phyloP scores from a whole-genome alignment of 2,113 vertebrate genomes.

The Channa maculata region DNA sequence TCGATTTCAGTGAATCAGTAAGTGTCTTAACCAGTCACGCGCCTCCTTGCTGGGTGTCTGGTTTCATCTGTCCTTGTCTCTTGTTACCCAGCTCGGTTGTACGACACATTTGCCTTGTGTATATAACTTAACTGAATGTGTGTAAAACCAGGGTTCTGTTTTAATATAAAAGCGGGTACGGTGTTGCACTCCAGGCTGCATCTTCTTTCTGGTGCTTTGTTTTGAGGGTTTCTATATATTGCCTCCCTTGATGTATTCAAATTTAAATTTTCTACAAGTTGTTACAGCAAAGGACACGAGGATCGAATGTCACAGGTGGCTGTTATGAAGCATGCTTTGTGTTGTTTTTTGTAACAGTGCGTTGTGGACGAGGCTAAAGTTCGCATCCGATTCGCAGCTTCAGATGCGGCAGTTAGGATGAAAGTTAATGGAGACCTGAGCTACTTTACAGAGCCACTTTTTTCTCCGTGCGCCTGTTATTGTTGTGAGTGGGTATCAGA shows the following conservation, averaged over 20 bases:
- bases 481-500: too few relatives aligned
- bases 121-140: slow-evolving; percentile 49
- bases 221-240: not conserved
- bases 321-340: slow-evolving; percentile 14
- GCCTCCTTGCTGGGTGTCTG: slow-evolving; percentile 66
- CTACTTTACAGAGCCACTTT: not conserved
- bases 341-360: not conserved
- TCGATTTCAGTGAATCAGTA: slow-evolving; percentile 53
- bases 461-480: not conserved
- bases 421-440: not conserved
- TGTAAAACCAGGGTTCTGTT: slow-evolving; percentile 43
- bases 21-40: slow-evolving; percentile 68
- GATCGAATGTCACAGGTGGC: slow-evolving; percentile 8
- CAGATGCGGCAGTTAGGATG: too few relatives aligned
- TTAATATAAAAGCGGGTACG: not conserved
- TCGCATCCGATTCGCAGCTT: too few relatives aligned
- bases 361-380: not conserved
- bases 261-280: slow-evolving; percentile 1
- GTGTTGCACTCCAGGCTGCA: not conserved
- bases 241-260: not conserved
- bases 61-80: slow-evolving; percentile 75
- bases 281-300: not conserved
- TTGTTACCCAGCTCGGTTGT: slow-evolving; percentile 59
- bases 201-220: slow-evolving; percentile 2
- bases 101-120: slow-evolving; percentile 53